Base-by-base conservation (phyloP, 2,888 invertebrate species). In the Copidosoma aretas region DNA sequence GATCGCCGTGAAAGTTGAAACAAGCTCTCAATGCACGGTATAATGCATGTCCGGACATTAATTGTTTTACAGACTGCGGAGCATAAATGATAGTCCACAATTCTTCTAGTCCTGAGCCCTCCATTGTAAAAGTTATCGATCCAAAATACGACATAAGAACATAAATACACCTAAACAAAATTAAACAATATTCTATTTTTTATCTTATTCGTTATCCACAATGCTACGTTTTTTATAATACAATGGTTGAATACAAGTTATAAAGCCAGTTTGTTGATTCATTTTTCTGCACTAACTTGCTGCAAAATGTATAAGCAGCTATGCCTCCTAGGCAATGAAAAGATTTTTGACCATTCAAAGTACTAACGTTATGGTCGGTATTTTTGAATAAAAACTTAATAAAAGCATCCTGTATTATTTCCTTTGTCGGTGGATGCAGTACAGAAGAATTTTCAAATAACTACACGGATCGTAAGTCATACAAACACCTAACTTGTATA, bases 11-110 rank as follows among this genome's bases (percentile, higher is more conserved):
- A 73, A 71, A 32, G 71, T 64, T 15, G 75, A 68, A 19, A 73
- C 59, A 67, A 8, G 32, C 32, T 32, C 32, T 32, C 32, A 74
- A 64, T 32, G 32, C 72, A 58, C 19, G 74, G 10, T 68, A 56
- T 63, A 70, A 74, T n/a, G 72, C 8, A 32, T 32, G 32, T 32
- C 32, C 32, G 8, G 32, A 32, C 32, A 32, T 32, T 5, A 32
- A 8, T 32, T 32, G 32, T 32, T 73, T 64, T 79, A 80, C 10
- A 77, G 76, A 10, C 79, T 77, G 15, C 79, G 66, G 53, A 77
- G 57, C 5, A 75, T 52, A 46, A 5, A 32, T 32, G 32, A 32
- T 8, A 3, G 32, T 19, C 24, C 25, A 58, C n/a, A 32, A 32
- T 32, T 32, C 32, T 32, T 32, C 32, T 32, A 32, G 8, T 19